Percentiles rank a stretch among this genome's conserved stretches.
These are phyloP conservation scores for Porites evermanni DNA, from an alignment of 92 coral and sea anemone genomes.

Conservation along the genomic window DNA sequence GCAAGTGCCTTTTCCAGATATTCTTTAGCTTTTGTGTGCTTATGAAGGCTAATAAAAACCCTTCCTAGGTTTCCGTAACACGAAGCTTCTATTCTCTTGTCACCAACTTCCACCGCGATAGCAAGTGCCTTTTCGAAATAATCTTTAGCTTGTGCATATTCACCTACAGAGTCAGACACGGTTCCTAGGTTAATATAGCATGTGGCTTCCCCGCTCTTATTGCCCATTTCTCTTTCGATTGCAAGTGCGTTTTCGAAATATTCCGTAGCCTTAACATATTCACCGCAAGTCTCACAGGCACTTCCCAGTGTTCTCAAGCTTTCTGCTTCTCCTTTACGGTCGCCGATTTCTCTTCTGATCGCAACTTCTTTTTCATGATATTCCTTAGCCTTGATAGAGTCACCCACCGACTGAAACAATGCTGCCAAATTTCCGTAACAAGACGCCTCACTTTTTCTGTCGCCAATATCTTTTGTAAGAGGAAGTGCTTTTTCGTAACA, in stretches of 20 bases:
- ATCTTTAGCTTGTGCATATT: not conserved
- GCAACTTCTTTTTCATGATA: no score
- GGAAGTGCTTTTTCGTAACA: no score
- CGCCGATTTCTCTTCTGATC: not conserved
- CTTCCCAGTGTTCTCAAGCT: not conserved
- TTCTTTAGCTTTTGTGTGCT: not conserved
- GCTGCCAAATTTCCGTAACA: no score
- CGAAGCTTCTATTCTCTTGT: not conserved
- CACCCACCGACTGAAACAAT: no score
- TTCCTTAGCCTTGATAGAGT: no score
- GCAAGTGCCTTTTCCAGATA: not conserved
- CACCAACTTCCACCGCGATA: not conserved
- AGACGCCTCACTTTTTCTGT: no score
- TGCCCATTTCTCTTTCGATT: not conserved
- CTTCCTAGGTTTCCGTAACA: not conserved
- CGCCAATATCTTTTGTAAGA: no score
- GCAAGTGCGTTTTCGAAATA: not conserved
- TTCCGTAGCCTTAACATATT: not conserved
- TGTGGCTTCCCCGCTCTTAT: not conserved
- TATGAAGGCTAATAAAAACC: not conserved
- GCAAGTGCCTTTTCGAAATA: not conserved
- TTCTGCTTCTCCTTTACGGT: constrained; percentile 2
- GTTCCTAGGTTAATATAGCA: no score
- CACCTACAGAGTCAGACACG: not conserved
- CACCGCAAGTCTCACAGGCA: not conserved